Evolutionary conservation across 2,888 invertebrate genomes (phyloP).

Genomic region (Drosophila melanosoma): DNA sequence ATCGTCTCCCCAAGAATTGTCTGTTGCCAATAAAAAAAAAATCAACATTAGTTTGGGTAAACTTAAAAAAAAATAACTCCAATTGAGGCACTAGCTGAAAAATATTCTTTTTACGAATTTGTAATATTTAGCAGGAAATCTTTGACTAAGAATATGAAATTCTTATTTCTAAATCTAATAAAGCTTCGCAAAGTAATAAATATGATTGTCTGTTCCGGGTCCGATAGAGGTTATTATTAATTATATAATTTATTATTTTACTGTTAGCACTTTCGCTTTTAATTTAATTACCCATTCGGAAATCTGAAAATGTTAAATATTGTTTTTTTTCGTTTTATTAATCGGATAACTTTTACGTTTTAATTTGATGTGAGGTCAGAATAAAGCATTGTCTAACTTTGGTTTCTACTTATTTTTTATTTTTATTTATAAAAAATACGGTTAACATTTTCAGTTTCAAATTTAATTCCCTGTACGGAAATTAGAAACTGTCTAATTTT

Average conservation of each 20-base stretch:
- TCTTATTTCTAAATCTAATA: not conserved
- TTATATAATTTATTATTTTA: not conserved
- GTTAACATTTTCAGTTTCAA: not conserved
- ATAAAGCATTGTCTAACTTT: not conserved
- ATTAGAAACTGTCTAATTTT: not conserved
- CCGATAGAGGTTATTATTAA: not conserved
- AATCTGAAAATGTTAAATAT: not conserved
- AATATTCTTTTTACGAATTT: not conserved
- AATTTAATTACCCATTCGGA: not conserved
- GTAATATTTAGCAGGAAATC: not conserved
- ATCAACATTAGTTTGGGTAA: not conserved
- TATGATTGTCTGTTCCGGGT: not conserved
- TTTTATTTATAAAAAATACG: too few relatives aligned
- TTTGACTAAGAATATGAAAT: not conserved
- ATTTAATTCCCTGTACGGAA: not conserved
- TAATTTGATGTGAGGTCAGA: not conserved
- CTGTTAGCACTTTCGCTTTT: not conserved
- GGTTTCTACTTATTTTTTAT: not conserved
- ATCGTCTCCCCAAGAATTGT: constrained; percentile 93
- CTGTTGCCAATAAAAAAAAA: constrained; percentile 84
- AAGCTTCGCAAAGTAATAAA: not conserved
- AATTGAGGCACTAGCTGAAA: not conserved
- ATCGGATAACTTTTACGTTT: not conserved
- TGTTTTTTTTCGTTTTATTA: not conserved
- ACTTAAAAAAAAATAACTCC: not conserved